Percentiles rank a stretch among this genome's conserved stretches.
Conservation (phyloP, 2,797 vertebrate genomes). For the Sebastes taczanowskii region DNA sequence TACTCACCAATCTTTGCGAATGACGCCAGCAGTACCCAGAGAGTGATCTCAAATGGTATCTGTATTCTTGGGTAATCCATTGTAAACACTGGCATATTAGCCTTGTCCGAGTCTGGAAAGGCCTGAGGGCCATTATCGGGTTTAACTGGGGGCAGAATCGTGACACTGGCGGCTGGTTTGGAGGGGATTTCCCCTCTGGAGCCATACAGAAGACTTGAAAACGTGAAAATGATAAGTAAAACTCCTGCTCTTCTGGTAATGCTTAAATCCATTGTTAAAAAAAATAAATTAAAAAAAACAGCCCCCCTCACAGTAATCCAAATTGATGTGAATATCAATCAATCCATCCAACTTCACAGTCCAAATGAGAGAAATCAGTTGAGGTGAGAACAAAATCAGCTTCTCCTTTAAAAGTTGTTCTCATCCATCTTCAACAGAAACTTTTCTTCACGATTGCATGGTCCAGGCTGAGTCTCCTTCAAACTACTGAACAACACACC, state of each 20-base stretch:
- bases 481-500: constrained; percentile 32
- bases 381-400: neutral
- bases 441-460: neutral
- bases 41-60: constrained; percentile 94
- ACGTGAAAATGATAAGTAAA: constrained; percentile 22
- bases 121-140: constrained; percentile 50
- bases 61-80: constrained; percentile 93
- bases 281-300: neutral
- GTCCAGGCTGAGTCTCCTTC: neutral
- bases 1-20: constrained; percentile 95
- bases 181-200: constrained; percentile 56
- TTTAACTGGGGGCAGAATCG: constrained; percentile 54
- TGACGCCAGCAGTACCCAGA: constrained; percentile 94
- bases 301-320: neutral
- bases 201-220: constrained; percentile 42
- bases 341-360: constrained; percentile 16
- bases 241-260: neutral
- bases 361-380: neutral
- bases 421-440: neutral
- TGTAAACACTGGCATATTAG: constrained; percentile 87
- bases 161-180: constrained; percentile 43
- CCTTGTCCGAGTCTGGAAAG: constrained; percentile 76
- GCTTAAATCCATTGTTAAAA: constrained; percentile 50
- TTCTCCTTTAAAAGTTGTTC: neutral
- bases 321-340: neutral